Percentiles rank a stretch among this genome's conserved stretches.
These are phyloP conservation scores for Antrozous pallidus DNA, from an alignment of 2,797 vertebrate genomes.

Conservation along the genomic window DNA sequence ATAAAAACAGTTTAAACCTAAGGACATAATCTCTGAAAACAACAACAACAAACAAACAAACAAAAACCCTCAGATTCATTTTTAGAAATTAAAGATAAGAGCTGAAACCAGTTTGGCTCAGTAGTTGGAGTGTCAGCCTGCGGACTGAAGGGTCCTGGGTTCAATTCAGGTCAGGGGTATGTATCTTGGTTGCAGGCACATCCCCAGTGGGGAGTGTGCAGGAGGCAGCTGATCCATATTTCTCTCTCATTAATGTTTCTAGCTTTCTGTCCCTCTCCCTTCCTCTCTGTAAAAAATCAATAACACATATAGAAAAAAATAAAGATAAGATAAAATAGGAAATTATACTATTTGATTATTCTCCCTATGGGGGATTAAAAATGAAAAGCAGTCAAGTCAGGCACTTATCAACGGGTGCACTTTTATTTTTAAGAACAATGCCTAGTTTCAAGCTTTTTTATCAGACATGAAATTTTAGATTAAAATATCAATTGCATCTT, in stretches of 20 bases:
- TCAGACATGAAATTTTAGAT: constrained; percentile 58
- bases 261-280: too few relatives aligned
- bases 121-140: too few relatives aligned
- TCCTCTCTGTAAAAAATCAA: too few relatives aligned
- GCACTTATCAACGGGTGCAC: background rate
- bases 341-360: constrained; percentile 20
- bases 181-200: too few relatives aligned
- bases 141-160: too few relatives aligned
- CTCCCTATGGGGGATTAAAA: background rate
- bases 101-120: too few relatives aligned
- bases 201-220: too few relatives aligned
- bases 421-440: constrained; percentile 56
- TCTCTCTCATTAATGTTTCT: too few relatives aligned
- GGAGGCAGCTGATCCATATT: too few relatives aligned
- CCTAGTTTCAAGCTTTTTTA: constrained; percentile 8
- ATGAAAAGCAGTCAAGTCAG: constrained; percentile 15
- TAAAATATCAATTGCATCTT: constrained; percentile 63
- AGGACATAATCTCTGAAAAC: background rate
- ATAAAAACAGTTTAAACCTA: background rate
- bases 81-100: constrained; percentile 27
- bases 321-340: constrained; percentile 10
- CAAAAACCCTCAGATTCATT: background rate
- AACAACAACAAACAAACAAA: background rate
- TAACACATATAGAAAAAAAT: too few relatives aligned
- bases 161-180: too few relatives aligned